These are phyloP conservation scores for Embidobia sp. DNA, from an alignment of 2,888 invertebrate genomes.

Conservation along the genomic window DNA sequence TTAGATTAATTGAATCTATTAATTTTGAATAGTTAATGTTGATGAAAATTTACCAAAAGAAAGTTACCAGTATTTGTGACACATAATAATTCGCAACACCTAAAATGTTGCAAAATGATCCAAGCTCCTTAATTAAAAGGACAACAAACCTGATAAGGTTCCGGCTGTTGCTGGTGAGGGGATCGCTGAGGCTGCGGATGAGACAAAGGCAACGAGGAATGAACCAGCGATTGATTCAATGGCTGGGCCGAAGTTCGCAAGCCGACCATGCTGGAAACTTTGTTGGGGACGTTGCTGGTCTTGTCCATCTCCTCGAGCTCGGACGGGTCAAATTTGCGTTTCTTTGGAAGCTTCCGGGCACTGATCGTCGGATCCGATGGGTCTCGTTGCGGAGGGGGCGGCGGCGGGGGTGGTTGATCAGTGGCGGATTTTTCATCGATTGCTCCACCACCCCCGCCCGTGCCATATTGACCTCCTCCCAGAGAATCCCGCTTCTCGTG, in stretches of 20 bases:
- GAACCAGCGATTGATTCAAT: constrained; percentile 71
- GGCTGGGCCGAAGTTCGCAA: constrained; percentile 70
- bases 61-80: too few species aligned
- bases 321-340: constrained; percentile 92
- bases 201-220: constrained; percentile 68
- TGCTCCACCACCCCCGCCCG: constrained; percentile 76
- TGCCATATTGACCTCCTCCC: constrained; percentile 76
- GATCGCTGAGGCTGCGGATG: constrained; percentile 71
- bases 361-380: constrained; percentile 80
- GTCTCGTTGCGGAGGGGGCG: constrained; percentile 84
- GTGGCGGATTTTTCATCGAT: constrained; percentile 76
- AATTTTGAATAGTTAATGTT: too few species aligned
- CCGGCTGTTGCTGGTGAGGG: constrained; percentile 73
- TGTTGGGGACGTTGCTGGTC: constrained; percentile 77
- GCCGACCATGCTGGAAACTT: constrained; percentile 80
- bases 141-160: constrained; percentile 75
- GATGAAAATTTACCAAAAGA: too few species aligned
- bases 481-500: constrained; percentile 78
- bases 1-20: too few species aligned
- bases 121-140: too few species aligned
- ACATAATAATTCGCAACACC: too few species aligned
- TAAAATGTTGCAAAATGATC: too few species aligned
- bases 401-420: constrained; percentile 80
- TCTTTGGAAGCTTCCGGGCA: constrained; percentile 92
- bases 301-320: constrained; percentile 88